phyloP scores from a whole-genome alignment of 2,113 vertebrate genomes.

The Sphyrna mokarran region DNA sequence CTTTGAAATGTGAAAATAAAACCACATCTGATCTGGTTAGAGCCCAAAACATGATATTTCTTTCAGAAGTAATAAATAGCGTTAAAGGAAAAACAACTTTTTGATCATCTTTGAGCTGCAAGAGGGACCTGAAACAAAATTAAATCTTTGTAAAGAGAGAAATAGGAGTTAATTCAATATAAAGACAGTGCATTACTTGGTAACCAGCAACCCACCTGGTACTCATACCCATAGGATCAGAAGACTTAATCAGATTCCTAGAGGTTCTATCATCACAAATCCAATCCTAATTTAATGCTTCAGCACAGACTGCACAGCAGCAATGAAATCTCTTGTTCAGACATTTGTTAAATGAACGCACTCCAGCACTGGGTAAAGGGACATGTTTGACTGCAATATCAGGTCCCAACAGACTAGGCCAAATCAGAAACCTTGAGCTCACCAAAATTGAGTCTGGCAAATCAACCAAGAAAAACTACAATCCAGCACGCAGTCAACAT shows the following conservation, averaged over 20 bases:
- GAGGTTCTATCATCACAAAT: not conserved
- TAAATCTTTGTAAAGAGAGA: not conserved
- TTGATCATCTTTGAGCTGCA: not conserved
- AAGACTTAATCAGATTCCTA: slow-evolving; percentile 13
- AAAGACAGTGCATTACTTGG: not conserved
- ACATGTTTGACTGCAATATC: not conserved
- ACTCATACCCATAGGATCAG: not conserved
- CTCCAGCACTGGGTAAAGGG: not conserved
- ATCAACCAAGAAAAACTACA: not conserved
- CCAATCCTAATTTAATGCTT: not conserved
- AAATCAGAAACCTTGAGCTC: not conserved
- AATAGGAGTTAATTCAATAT: not conserved
- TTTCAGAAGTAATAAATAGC: not conserved
- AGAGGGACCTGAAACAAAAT: not conserved
- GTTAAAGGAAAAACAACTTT: not conserved
- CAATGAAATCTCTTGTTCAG: not conserved
- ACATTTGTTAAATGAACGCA: not conserved
- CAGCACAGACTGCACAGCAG: not conserved
- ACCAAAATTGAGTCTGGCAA: not conserved
- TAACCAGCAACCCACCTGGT: not conserved
- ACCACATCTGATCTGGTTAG: not conserved
- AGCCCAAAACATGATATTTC: not conserved
- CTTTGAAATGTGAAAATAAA: not conserved
- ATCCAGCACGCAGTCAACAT: not conserved
- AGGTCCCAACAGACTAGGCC: not conserved